Percentiles rank a stretch among this genome's conserved stretches.
These are phyloP conservation scores for Taenioides sp. DNA, from an alignment of 2,797 vertebrate species.

Conservation along the genomic window DNA sequence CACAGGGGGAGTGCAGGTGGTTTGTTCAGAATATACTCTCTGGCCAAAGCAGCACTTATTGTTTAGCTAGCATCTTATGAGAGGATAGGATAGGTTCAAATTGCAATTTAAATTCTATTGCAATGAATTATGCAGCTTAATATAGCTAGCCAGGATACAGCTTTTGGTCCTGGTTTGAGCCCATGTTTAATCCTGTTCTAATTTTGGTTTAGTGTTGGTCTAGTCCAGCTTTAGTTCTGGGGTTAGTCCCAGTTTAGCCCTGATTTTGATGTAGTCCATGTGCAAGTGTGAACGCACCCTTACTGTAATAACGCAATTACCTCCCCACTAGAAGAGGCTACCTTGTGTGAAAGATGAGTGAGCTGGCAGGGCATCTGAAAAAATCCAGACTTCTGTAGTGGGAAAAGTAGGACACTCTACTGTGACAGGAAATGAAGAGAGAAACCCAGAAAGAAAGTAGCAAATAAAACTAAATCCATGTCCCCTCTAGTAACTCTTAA, in stretches of 20 bases:
- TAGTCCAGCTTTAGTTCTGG: no score
- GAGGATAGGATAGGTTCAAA: neutral
- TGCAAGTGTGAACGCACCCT: no score
- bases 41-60: neutral
- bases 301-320: neutral
- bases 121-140: no score
- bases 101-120: no score
- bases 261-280: no score
- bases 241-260: no score
- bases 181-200: no score
- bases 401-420: constrained; percentile 5
- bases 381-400: constrained; percentile 54
- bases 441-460: constrained; percentile 32
- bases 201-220: no score
- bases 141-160: no score
- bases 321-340: neutral
- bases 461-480: constrained; percentile 15
- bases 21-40: neutral
- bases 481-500: constrained; percentile 10
- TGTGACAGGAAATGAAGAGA: constrained; percentile 36
- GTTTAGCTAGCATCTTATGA: neutral
- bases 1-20: neutral
- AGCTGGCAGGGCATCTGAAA: constrained; percentile 36
- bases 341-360: constrained; percentile 50
- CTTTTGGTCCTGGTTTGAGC: no score